Percentiles rank a stretch among this genome's conserved stretches.
phyloP scores from a whole-genome alignment of 2,888 invertebrate species.

The Creontiades dilutus region DNA sequence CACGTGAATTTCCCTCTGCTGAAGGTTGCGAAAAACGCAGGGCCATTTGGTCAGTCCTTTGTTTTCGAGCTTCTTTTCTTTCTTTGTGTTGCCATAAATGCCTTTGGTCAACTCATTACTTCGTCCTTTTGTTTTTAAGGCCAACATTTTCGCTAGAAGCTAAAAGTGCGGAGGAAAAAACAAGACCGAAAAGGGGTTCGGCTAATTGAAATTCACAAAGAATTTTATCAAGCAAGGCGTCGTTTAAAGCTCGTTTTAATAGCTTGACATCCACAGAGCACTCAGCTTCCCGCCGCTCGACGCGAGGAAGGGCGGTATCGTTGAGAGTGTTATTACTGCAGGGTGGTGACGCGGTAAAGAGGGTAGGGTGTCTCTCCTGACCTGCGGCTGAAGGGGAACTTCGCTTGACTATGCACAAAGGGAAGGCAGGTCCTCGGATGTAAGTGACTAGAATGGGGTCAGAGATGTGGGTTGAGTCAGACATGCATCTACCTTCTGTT shows the following conservation, averaged over 20 bases:
- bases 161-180: conserved; percentile 5
- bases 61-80: neutral
- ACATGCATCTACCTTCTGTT: conserved; percentile 59
- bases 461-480: conserved; percentile 65
- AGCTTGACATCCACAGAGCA: conserved; percentile 49
- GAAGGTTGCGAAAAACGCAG: neutral
- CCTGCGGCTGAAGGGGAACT: neutral
- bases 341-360: conserved; percentile 10
- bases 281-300: neutral
- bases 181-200: neutral
- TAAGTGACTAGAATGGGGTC: conserved; percentile 70
- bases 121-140: conserved; percentile 30
- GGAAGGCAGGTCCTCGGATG: conserved; percentile 42
- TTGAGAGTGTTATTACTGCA: conserved; percentile 30
- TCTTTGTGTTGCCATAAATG: conserved; percentile 20
- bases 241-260: conserved; percentile 56
- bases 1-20: neutral
- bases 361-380: neutral
- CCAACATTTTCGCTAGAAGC: conserved; percentile 11
- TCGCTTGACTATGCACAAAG: conserved; percentile 63
- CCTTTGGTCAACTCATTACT: conserved; percentile 40
- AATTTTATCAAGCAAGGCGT: conserved; percentile 59
- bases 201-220: conserved; percentile 65
- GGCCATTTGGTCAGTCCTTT: neutral
- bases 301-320: conserved; percentile 9